Base-by-base conservation (phyloP, 1,140 invertebrate species). In the Nymphalis io region DNA sequence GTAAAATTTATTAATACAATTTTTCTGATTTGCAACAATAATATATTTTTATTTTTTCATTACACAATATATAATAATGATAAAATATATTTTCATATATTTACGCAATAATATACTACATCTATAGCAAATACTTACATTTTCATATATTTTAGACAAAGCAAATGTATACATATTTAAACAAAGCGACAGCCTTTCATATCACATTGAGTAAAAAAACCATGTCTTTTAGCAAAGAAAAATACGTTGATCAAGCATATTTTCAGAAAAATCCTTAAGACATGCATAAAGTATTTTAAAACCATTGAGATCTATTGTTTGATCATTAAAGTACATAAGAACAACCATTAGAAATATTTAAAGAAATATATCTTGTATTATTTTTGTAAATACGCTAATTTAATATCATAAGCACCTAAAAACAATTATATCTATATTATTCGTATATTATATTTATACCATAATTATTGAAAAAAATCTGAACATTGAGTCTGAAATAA, bases 161-260 rank as follows among this genome's bases (percentile, higher is more conserved):
- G n/a, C 51, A 20, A 20, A 51, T 48, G 15, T 16, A 48, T 20
- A 51, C 20, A 16, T 51, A 51, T 55, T 55, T n/a, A 55, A 13
- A 55, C 20, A 55, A 55, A 55, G 51, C 51, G n/a, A 55, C 51
- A 55, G 51, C 51, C 51, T 13, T 55, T 55, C 12, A 23, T 55
- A 55, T 55, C 51, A 55, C 51, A 55, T 55, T 15, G 21, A 23
- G 23, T 55, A 23, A 55, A 5, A 23, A 20, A 55, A 55, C 21
- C 13, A 27, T 27, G 13, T 15, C 8, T 10, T 51, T 51, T 20
- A 51, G 46, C 16, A 51, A 20, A 20, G 1, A 10, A 51, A 3
- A 51, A 51, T 3, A 33, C 6, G 27, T 33, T 33, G 5, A 8
- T 33, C 4, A 8, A 33, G 23, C 10, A 33, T 33, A 33, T 33